Percentiles rank a stretch among this genome's conserved stretches.
Conservation (phyloP, 2,797 vertebrate genomes). For the Onychomys arenicola region DNA sequence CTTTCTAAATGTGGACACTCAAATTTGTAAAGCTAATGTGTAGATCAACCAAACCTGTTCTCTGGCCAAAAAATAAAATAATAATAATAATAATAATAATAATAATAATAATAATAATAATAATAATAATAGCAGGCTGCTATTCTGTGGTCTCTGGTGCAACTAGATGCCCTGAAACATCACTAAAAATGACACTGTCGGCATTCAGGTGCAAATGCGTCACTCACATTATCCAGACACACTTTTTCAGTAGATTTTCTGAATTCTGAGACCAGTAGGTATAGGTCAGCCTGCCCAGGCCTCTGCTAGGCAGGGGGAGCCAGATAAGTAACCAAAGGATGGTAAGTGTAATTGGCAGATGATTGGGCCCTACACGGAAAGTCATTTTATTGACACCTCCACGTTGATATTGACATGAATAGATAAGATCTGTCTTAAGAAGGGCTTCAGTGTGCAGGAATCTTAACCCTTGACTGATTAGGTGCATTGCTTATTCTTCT, state of each 20-base stretch:
- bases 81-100: no score
- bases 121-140: neutral
- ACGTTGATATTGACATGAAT: neutral
- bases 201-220: neutral
- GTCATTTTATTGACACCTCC: slow-evolving; percentile 51
- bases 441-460: slow-evolving; percentile 11
- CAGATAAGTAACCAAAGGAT: slow-evolving; percentile 8
- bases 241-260: neutral
- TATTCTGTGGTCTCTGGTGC: neutral
- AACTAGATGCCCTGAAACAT: neutral
- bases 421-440: neutral
- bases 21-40: slow-evolving; percentile 20
- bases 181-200: neutral
- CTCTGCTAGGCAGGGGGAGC: neutral
- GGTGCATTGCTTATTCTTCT: neutral
- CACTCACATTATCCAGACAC: neutral
- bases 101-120: no score
- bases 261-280: neutral
- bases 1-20: neutral
- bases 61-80: neutral
- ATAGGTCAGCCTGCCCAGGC: neutral
- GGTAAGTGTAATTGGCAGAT: neutral
- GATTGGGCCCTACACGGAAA: no score
- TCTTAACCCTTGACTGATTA: neutral
- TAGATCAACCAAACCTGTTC: neutral